A percentile compares a stretch with the other conserved stretches of the same genome.
These are phyloP conservation scores for Apteryx owenii DNA, from an alignment of 2,113 vertebrate genomes.

Conservation along the genomic window DNA sequence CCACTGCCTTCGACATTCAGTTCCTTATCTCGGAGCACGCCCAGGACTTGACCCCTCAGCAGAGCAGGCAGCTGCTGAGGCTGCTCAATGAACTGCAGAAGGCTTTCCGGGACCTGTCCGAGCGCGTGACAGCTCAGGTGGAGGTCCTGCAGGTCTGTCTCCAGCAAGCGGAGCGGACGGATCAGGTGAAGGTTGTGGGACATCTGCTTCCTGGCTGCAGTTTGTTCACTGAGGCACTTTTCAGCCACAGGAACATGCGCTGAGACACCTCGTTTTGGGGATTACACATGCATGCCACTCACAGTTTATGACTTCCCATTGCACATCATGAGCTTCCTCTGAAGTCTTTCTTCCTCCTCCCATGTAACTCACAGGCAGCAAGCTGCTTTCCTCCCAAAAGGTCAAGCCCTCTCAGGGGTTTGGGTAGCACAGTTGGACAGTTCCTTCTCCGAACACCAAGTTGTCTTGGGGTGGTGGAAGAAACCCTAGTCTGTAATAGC, in stretches of 20 bases:
- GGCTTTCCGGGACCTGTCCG: constrained; percentile 82
- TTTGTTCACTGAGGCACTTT: constrained; percentile 15
- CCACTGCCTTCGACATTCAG: constrained; percentile 84
- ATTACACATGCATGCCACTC: not conserved
- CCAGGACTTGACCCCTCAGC: constrained; percentile 86
- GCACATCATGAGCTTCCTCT: constrained; percentile 29
- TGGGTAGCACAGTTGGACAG: not conserved
- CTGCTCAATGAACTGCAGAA: constrained; percentile 88
- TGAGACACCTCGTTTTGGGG: not conserved
- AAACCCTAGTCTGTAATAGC: not conserved
- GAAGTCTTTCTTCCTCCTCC: not conserved
- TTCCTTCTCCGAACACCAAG: not conserved
- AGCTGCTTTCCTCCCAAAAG: not conserved
- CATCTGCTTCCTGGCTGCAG: constrained; percentile 14
- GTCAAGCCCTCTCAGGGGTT: not conserved
- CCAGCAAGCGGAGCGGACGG: constrained; percentile 72
- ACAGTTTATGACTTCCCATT: not conserved
- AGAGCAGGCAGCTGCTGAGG: constrained; percentile 86
- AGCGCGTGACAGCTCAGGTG: constrained; percentile 71
- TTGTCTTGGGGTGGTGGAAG: not conserved
- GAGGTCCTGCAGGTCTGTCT: constrained; percentile 78
- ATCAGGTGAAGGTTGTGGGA: constrained; percentile 73
- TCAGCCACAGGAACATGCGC: not conserved
- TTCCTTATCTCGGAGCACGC: constrained; percentile 90
- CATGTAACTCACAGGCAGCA: not conserved